Evolutionary conservation across 2,888 invertebrate species (phyloP).

Genomic region (Latrodectus hesperus): DNA sequence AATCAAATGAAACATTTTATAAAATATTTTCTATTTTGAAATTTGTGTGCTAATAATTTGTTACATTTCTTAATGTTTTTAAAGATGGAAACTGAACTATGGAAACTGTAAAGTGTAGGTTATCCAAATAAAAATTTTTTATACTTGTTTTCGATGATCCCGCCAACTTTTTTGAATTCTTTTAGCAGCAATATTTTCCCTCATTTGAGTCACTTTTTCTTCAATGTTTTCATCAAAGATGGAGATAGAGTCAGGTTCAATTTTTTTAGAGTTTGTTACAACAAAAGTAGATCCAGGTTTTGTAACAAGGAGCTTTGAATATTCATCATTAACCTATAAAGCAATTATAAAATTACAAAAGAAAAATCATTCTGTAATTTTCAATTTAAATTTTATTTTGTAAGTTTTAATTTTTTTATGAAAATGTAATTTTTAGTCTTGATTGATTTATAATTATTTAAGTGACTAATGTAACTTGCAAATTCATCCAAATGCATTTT

Average conservation of each 20-base stretch:
- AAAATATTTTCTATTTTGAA: not conserved
- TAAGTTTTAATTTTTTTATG: not conserved
- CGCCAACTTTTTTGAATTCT: constrained; percentile 67
- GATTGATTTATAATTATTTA: not conserved
- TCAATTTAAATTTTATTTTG: no score
- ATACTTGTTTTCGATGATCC: constrained; percentile 46
- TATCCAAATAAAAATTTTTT: not conserved
- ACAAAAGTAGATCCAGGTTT: not conserved
- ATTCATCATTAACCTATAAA: constrained; percentile 2
- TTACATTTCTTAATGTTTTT: not conserved
- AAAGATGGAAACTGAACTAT: no score
- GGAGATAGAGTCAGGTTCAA: no score
- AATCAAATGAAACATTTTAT: not conserved
- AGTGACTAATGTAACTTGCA: not conserved
- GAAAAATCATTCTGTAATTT: no score
- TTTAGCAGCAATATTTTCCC: constrained; percentile 64
- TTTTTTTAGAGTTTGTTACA: not conserved
- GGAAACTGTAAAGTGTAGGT: no score
- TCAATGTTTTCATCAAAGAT: constrained; percentile 6
- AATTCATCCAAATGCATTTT: not conserved
- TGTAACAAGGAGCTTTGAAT: constrained; percentile 8
- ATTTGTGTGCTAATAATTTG: not conserved
- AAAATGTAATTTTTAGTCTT: not conserved
- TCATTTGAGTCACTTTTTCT: constrained; percentile 31
- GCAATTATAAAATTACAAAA: not conserved